Evolutionary conservation across 2,888 invertebrate genomes (phyloP).

Genomic region (Acanthosepion esculentum): DNA sequence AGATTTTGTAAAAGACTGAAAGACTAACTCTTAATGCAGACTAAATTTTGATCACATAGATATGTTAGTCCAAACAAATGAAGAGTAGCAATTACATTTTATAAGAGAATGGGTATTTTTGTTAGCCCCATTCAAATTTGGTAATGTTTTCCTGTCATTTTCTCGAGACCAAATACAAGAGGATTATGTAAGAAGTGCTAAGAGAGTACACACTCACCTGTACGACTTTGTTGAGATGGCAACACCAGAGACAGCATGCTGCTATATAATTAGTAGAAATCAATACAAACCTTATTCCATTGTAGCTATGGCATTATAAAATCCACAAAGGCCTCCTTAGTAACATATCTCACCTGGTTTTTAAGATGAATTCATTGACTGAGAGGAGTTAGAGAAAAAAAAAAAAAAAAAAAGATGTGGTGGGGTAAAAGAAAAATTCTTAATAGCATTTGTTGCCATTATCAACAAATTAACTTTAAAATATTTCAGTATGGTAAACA

Average conservation of each 20-base stretch:
- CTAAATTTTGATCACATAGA: no score
- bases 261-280: neutral
- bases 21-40: no score
- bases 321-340: neutral
- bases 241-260: neutral
- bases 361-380: no score
- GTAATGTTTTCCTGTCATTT: no score
- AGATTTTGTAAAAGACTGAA: no score
- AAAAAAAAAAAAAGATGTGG: neutral
- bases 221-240: neutral
- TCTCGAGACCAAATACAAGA: no score
- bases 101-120: no score
- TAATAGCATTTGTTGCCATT: neutral
- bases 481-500: neutral
- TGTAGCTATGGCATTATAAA: neutral
- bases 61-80: no score
- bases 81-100: no score
- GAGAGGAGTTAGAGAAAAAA: neutral
- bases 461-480: neutral
- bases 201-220: neutral
- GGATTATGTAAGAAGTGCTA: neutral
- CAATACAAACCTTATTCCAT: neutral
- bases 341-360: neutral
- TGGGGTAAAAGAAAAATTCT: neutral
- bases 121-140: no score